phyloP scores from a whole-genome alignment of 64 coral and sea anemone species.

The Orbicella faveolata region DNA sequence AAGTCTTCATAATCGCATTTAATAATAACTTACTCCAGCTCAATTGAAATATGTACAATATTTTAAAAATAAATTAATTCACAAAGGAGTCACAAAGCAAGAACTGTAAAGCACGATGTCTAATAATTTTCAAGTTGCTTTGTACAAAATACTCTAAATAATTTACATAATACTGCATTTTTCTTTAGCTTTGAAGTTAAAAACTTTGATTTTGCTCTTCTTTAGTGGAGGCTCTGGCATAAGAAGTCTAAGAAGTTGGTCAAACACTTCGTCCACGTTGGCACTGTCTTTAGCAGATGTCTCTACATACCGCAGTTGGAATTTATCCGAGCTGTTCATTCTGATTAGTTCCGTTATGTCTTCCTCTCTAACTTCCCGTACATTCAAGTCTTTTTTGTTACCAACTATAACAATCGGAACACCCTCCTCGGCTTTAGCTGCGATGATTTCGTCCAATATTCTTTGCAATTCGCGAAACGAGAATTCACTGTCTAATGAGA shows the following conservation, averaged over 20 bases:
- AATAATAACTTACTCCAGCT: neutral
- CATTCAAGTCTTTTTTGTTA: slow-evolving; percentile 87
- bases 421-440: slow-evolving; percentile 8
- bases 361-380: slow-evolving; percentile 57
- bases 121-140: neutral
- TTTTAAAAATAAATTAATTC: neutral
- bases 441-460: slow-evolving; percentile 71
- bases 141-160: neutral
- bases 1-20: neutral
- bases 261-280: slow-evolving; percentile 43
- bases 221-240: neutral
- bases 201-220: slow-evolving; percentile 24
- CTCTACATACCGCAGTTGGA: slow-evolving; percentile 41
- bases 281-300: slow-evolving; percentile 64
- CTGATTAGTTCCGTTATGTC: slow-evolving; percentile 40
- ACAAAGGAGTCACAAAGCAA: neutral
- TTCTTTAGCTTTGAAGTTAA: slow-evolving; percentile 26
- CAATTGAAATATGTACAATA: slow-evolving; percentile 2
- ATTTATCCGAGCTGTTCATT: neutral
- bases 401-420: slow-evolving; percentile 81
- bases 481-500: slow-evolving; percentile 70
- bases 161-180: slow-evolving; percentile 19
- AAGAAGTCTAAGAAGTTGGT: slow-evolving; percentile 33
- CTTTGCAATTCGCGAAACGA: slow-evolving; percentile 83
- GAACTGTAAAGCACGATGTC: neutral